Percentiles rank a stretch among this genome's conserved stretches.
These are phyloP conservation scores for Zelostemma sp. DNA, from an alignment of 1,140 invertebrate genomes.

Conservation along the genomic window DNA sequence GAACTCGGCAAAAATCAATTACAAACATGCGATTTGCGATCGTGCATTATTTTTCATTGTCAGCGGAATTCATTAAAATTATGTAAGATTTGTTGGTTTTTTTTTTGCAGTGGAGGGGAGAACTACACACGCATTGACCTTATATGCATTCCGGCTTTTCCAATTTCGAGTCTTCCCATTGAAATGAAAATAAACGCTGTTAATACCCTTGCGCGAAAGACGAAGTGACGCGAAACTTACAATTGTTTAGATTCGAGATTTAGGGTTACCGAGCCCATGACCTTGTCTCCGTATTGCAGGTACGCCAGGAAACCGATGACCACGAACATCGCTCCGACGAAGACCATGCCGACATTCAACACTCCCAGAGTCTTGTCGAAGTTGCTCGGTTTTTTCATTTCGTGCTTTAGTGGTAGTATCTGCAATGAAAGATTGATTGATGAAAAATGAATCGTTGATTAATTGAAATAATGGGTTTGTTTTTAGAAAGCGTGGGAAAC, in stretches of 20 bases:
- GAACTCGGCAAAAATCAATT: too few relatives aligned
- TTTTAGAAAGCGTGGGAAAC: too few relatives aligned
- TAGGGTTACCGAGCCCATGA: constrained; percentile 80
- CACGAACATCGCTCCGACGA: constrained; percentile 82
- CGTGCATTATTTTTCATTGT: too few relatives aligned
- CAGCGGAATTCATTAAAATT: too few relatives aligned
- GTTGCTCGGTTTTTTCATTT: constrained; percentile 84
- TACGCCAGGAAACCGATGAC: constrained; percentile 88
- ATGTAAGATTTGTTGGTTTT: too few relatives aligned
- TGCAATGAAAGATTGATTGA: too few relatives aligned
- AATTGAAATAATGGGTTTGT: too few relatives aligned
- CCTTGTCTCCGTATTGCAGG: constrained; percentile 81
- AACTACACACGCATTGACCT: neutral
- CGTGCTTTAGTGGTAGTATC: constrained; percentile 91
- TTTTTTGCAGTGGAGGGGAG: too few relatives aligned
- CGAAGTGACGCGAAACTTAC: constrained; percentile 72
- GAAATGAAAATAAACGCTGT: neutral
- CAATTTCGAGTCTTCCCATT: neutral
- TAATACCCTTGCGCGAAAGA: too few relatives aligned
- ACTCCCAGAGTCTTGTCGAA: constrained; percentile 85
- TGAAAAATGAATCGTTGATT: too few relatives aligned
- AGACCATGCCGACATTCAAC: constrained; percentile 86
- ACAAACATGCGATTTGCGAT: too few relatives aligned
- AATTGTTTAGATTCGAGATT: constrained; percentile 74
- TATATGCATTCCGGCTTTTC: neutral